Evolutionary conservation across 2,113 vertebrate genomes (phyloP).

Genomic region (Pachyramphus minor): DNA sequence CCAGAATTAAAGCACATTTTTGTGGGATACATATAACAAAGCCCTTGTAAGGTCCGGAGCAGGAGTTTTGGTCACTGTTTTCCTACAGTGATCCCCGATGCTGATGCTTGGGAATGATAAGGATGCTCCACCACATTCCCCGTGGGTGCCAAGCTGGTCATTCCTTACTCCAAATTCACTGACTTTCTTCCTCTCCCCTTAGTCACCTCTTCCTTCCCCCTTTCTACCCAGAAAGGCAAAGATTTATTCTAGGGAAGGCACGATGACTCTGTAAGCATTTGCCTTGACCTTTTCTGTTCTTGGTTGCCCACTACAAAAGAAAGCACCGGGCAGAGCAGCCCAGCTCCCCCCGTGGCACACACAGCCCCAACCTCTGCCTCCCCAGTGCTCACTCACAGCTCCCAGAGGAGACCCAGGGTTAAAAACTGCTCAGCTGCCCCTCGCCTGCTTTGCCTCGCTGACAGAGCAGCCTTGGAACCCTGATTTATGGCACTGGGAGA

Average conservation of each 20-base stretch:
- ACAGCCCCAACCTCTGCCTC: neutral
- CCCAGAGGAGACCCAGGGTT: neutral
- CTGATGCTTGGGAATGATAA: neutral
- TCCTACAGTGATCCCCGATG: fast-evolving
- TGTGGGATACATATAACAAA: neutral
- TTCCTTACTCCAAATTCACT: neutral
- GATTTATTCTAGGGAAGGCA: neutral
- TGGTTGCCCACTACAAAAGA: neutral
- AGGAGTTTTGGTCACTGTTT: neutral
- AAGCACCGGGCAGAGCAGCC: fast-evolving
- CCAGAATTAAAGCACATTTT: neutral
- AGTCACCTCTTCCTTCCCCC: neutral
- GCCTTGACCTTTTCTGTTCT: neutral
- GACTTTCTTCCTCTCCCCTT: neutral
- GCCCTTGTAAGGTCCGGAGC: neutral
- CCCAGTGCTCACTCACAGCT: neutral
- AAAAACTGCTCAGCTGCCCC: neutral
- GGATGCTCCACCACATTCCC: neutral
- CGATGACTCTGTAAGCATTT: neutral
- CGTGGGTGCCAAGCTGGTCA: neutral
- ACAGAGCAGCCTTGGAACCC: neutral
- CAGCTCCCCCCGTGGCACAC: neutral
- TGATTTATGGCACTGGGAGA: neutral
- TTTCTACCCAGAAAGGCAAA: neutral
- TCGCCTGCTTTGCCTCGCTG: neutral